A percentile compares a stretch with the other conserved stretches of the same genome.
phyloP scores from a whole-genome alignment of 2,797 vertebrate genomes.

The Microctenopoma stevenorrisi region DNA sequence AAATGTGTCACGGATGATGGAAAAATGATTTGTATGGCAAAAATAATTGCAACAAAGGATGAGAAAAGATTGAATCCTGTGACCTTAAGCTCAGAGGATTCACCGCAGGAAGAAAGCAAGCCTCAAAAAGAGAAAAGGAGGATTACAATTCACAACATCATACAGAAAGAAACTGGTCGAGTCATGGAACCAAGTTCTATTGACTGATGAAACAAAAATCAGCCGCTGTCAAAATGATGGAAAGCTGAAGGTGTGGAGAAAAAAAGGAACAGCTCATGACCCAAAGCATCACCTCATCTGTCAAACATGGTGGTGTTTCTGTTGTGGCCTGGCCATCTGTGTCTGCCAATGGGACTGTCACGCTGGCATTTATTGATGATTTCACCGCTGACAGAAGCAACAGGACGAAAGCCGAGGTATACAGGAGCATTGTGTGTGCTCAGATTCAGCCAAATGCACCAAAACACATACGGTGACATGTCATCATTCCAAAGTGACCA shows the following conservation, averaged over 20 bases:
- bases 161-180: background rate
- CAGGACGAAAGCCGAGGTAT: background rate
- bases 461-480: background rate
- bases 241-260: background rate
- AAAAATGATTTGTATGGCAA: background rate
- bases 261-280: background rate
- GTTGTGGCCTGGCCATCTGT: background rate
- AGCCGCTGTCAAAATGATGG: background rate
- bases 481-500: background rate
- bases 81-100: constrained; percentile 8
- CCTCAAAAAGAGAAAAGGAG: background rate
- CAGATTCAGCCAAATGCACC: background rate
- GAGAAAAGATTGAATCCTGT: background rate
- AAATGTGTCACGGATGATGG: background rate
- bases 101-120: constrained; percentile 2
- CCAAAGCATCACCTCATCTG: background rate
- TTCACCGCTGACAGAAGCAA: background rate
- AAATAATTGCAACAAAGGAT: background rate
- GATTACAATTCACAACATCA: background rate
- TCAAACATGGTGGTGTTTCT: background rate
- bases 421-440: background rate
- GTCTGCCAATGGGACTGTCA: constrained; percentile 1
- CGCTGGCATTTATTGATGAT: background rate
- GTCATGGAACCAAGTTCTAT: background rate
- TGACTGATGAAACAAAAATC: background rate